These are phyloP conservation scores for Campodea augens DNA, from an alignment of 1,140 invertebrate genomes.

Conservation along the genomic window DNA sequence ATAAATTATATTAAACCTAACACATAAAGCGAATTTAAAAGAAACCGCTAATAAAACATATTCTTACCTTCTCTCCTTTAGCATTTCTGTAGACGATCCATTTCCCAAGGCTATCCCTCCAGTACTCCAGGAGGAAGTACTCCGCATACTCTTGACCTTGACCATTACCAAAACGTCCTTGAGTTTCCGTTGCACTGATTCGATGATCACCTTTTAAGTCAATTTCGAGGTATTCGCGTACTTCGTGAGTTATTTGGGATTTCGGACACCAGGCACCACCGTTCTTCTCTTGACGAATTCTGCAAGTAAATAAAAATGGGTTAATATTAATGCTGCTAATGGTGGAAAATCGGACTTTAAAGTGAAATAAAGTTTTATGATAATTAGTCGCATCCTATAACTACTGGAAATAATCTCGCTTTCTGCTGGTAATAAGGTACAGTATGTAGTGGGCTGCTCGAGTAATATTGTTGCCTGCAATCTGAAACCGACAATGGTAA, in stretches of 20 bases:
- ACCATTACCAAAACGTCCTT: constrained; percentile 84
- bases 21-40: no score
- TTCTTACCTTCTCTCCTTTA: constrained; percentile 48
- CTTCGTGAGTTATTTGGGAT: constrained; percentile 45
- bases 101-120: constrained; percentile 39
- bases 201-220: constrained; percentile 55
- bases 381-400: no score
- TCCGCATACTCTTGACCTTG: constrained; percentile 77
- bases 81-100: constrained; percentile 65
- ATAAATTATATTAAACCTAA: no score
- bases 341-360: no score
- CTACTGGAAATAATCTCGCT: no score
- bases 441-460: no score
- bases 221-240: constrained; percentile 71
- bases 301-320: constrained; percentile 28
- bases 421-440: no score
- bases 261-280: constrained; percentile 90
- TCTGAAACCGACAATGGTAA: no score
- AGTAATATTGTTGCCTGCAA: no score
- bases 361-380: no score
- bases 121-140: constrained; percentile 69
- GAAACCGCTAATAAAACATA: no score
- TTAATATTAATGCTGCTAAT: no score
- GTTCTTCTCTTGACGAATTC: constrained; percentile 64
- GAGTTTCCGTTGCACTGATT: constrained; percentile 71